Evolutionary conservation across 2,113 vertebrate species (phyloP).

Genomic region (Desmodus rotundus): DNA sequence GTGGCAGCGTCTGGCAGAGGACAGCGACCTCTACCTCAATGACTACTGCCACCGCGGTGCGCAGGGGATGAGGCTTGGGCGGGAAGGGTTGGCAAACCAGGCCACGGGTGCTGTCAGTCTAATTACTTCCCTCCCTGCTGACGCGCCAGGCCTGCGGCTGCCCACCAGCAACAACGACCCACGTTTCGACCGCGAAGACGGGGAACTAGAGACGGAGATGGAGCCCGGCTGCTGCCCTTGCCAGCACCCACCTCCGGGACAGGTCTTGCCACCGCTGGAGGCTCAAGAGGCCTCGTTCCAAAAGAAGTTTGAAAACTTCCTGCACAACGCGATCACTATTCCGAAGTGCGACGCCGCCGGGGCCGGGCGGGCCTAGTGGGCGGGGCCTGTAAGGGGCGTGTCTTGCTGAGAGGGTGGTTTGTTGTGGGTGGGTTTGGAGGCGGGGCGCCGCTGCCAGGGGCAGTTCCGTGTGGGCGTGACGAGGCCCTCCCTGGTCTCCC

Average conservation of each 20-base stretch:
- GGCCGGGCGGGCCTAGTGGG: neutral
- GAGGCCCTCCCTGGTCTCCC: fast-evolving
- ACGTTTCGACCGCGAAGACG: conserved; percentile 73
- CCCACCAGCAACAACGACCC: conserved; percentile 84
- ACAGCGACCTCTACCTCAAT: conserved; percentile 82
- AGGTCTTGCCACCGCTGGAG: conserved; percentile 71
- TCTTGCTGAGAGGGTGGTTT: neutral
- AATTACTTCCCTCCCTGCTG: neutral
- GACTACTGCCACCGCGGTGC: conserved; percentile 87
- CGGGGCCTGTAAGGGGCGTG: neutral
- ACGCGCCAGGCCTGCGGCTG: conserved; percentile 79
- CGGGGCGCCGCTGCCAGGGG: fast-evolving
- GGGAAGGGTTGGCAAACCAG: fast-evolving
- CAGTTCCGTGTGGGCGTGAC: neutral
- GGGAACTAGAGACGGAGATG: conserved; percentile 41
- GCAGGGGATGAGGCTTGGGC: neutral
- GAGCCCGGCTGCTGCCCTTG: conserved; percentile 84
- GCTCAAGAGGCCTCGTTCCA: conserved; percentile 82
- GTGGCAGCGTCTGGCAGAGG: conserved; percentile 85
- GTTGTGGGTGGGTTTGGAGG: neutral
- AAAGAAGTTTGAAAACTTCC: conserved; percentile 88
- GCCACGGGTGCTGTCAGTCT: neutral
- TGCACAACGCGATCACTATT: conserved; percentile 86
- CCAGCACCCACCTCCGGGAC: conserved; percentile 69
- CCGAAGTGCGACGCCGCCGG: conserved; percentile 73